These are phyloP conservation scores for Luperina testacea DNA, from an alignment of 2,888 invertebrate genomes.

Conservation along the genomic window DNA sequence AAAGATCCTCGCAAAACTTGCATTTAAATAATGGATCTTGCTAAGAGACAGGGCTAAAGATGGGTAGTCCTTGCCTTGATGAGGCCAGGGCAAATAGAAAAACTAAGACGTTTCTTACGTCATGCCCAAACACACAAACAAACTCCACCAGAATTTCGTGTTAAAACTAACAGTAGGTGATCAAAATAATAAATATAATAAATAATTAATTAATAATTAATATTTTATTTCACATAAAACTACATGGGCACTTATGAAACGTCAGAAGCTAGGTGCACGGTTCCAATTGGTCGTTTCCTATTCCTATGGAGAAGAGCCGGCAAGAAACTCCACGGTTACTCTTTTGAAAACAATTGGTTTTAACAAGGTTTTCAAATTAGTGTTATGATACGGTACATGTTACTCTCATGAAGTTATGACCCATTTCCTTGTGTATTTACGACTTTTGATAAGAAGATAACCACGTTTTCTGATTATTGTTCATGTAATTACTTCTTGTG, in stretches of 20 bases:
- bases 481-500: slow-evolving; percentile 6
- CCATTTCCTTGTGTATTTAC: slow-evolving; percentile 44
- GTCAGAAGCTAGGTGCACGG: too few relatives aligned
- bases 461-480: slow-evolving; percentile 28
- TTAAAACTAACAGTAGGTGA: neutral
- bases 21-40: neutral
- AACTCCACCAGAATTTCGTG: neutral
- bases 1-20: neutral
- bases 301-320: too few relatives aligned
- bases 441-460: slow-evolving; percentile 46
- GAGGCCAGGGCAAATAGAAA: neutral
- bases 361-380: neutral
- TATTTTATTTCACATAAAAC: too few relatives aligned
- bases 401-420: slow-evolving; percentile 5
- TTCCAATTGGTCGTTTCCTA: too few relatives aligned
- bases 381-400: neutral
- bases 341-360: neutral
- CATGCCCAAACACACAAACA: neutral
- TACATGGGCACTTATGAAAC: too few relatives aligned
- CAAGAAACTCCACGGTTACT: too few relatives aligned
- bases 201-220: too few relatives aligned
- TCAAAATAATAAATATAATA: too few relatives aligned
- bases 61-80: neutral
- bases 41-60: neutral
- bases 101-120: neutral